Evolutionary conservation across 2,113 vertebrate genomes (phyloP), one percentile per base, ranked within the genome.

Genomic region (Orthonyx spaldingii): DNA sequence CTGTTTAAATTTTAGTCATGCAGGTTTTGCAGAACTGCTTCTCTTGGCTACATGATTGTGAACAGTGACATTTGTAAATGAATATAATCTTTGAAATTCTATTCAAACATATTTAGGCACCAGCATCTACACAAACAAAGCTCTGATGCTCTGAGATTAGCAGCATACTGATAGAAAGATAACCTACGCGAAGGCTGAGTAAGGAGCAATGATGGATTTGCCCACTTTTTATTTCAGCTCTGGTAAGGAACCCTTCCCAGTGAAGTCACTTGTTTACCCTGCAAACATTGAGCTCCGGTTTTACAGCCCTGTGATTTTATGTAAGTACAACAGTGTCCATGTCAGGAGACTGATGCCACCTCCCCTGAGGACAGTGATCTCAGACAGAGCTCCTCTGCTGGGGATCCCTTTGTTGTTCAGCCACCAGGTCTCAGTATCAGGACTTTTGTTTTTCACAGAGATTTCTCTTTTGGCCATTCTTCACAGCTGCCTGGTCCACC

Each of bases 241-340:
- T 64, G 5, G 75, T 85, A 46, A 89, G 61, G 70, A 91, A 24
- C 16, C 60, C 49, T 76, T 87, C n/a, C 75, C 53, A 39, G 18
- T 84, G 91, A 94, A 93, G 81, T 92, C 77, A 89, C 49, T 69
- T 90, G 91, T 95, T 96, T 94, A 85, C 81, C 53, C 70, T 76
- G 57, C 89, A 95, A 94, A 95, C 59, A 91, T 1, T 60, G 71
- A 52, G 53, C 81, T 95, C 61, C 0, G 2, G 35, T 71, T 95
- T 87, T 76, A 66, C 49, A 89, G 74, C 27, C 41, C 32, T 23
- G 39, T 87, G 77, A 68, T 95, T 90, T 84, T 30, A 65, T 42
- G 64, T 26, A 91, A 94, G 85, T 22, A 90, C 5, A 21, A 19
- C 47, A 35, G 18, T 32, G 33, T 76, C 66, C n/a, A 37, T 5